Conservation (phyloP, 2,797 vertebrate species). For the Rhodeus uyekii region DNA sequence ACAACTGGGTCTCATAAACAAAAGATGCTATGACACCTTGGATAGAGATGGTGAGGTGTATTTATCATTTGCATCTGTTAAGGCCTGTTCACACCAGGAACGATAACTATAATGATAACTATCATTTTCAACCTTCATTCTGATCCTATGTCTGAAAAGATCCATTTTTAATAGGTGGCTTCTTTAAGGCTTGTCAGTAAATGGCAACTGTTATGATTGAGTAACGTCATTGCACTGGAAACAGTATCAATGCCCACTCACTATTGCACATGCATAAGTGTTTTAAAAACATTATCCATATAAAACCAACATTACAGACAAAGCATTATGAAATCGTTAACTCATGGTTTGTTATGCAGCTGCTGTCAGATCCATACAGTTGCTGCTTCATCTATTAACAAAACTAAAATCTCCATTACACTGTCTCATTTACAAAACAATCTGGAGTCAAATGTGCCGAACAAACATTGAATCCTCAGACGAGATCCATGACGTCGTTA, state of each 20-base stretch:
- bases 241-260: too few species aligned
- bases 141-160: too few species aligned
- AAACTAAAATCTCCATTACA: not conserved
- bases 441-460: too few species aligned
- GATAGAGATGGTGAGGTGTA: not conserved
- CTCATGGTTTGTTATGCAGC: not conserved
- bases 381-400: not conserved
- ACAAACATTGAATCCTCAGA: too few species aligned
- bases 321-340: not conserved
- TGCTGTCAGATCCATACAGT: not conserved
- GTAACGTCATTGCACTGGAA: too few species aligned
- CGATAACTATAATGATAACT: not conserved
- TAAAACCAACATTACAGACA: too few species aligned
- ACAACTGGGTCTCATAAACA: conserved; percentile 47
- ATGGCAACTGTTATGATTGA: too few species aligned
- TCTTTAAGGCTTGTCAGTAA: too few species aligned
- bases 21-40: conserved; percentile 10
- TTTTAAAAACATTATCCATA: too few species aligned
- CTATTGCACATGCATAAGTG: too few species aligned
- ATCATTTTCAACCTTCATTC: not conserved
- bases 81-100: not conserved
- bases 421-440: not conserved
- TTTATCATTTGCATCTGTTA: not conserved
- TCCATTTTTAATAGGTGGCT: too few species aligned
- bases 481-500: too few species aligned